A percentile compares a stretch with the other conserved stretches of the same genome.
Evolutionary conservation across 2,113 vertebrate genomes (phyloP).

Genomic region (Aythya baeri): DNA sequence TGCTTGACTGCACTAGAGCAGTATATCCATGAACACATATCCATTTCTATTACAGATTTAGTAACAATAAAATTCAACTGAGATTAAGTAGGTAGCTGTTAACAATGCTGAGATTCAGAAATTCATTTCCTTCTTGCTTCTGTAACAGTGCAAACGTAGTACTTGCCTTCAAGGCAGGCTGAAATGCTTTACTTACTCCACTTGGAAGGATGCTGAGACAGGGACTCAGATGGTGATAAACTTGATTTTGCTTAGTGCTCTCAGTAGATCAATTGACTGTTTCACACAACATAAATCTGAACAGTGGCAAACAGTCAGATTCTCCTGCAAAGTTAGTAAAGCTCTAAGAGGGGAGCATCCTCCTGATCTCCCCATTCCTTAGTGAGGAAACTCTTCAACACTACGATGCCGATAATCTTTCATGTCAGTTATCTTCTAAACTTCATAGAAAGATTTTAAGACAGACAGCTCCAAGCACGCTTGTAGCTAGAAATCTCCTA

Average conservation of each 20-base stretch:
- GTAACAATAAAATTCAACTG: not conserved
- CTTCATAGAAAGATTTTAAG: not conserved
- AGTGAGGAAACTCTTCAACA: not conserved
- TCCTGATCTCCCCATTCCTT: not conserved
- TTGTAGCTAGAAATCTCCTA: not conserved
- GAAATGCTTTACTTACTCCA: not conserved
- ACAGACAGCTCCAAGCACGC: not conserved
- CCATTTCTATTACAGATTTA: not conserved
- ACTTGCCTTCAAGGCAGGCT: not conserved
- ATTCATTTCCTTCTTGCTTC: not conserved
- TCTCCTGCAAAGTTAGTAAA: not conserved
- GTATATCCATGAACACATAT: not conserved
- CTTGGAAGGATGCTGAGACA: not conserved
- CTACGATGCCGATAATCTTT: not conserved
- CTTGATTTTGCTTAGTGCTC: not conserved
- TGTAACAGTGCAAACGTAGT: not conserved
- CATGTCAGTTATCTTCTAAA: not conserved
- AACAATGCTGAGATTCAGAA: not conserved
- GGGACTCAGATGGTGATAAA: not conserved
- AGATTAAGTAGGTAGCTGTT: not conserved
- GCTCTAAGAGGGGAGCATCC: not conserved
- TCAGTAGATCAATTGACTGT: not conserved
- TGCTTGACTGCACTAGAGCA: not conserved
- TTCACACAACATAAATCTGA: not conserved
- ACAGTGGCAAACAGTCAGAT: not conserved